These are phyloP conservation scores for Colletes latitarsis DNA, from an alignment of 1,140 invertebrate species.

Conservation along the genomic window DNA sequence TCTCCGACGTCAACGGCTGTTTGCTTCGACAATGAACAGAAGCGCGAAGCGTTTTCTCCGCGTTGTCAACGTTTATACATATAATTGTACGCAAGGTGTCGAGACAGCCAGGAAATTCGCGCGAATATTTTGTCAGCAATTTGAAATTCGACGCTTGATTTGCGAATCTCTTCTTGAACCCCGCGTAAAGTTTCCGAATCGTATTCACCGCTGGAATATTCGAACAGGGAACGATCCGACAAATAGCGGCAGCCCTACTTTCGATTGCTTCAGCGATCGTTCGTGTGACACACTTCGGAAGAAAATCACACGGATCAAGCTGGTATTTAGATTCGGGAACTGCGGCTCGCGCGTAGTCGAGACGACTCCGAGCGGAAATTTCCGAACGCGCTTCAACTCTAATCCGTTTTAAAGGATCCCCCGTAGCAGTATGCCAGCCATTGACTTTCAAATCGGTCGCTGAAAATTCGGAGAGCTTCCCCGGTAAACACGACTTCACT, in stretches of 20 bases:
- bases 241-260: too few species aligned
- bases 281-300: not conserved
- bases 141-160: too few species aligned
- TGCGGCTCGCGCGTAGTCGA: not conserved
- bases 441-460: slow-evolving; percentile 39
- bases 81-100: too few species aligned
- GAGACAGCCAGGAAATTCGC: too few species aligned
- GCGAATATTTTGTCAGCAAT: too few species aligned
- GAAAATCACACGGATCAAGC: slow-evolving; percentile 13
- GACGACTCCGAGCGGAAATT: slow-evolving; percentile 18
- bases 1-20: not conserved
- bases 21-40: not conserved
- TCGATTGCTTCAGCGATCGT: not conserved
- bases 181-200: too few species aligned
- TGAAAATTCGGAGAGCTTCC: slow-evolving; percentile 12
- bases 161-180: too few species aligned
- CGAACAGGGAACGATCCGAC: too few species aligned
- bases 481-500: slow-evolving; percentile 1
- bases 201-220: too few species aligned
- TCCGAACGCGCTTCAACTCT: slow-evolving; percentile 20
- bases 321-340: not conserved
- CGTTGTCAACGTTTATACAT: too few species aligned
- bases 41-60: too few species aligned
- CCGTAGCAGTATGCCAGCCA: not conserved
- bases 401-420: slow-evolving; percentile 38